Conservation (phyloP, 2,888 invertebrate genomes). For the Oligia latruncula region DNA sequence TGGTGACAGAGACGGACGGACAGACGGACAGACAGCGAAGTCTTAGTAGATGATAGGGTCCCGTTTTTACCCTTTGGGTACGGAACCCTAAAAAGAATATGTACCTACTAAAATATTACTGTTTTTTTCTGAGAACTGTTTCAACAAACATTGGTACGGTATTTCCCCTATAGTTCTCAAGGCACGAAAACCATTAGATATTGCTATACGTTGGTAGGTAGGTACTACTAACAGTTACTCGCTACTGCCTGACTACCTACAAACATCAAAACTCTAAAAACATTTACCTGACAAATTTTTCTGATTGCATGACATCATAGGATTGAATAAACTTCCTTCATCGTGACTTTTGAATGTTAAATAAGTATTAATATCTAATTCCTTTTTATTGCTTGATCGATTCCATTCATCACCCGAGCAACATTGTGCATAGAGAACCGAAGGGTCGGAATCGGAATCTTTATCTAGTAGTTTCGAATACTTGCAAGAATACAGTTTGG, state of each 20-base stretch:
- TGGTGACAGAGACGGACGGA: no score
- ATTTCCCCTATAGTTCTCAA: slow-evolving; percentile 11
- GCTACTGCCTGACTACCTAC: slow-evolving; percentile 12
- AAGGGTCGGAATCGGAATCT: slow-evolving; percentile 43
- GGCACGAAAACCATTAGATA: slow-evolving; percentile 10
- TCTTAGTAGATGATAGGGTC: no score
- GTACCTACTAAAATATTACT: background rate
- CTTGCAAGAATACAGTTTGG: slow-evolving; percentile 41
- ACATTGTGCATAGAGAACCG: slow-evolving; percentile 58
- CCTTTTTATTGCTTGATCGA: slow-evolving; percentile 68
- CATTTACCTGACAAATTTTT: slow-evolving; percentile 36
- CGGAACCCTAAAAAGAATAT: no score
- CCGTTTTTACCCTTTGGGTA: no score
- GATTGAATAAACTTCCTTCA: slow-evolving; percentile 57
- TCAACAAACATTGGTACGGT: background rate
- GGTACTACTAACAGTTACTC: background rate
- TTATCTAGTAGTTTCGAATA: slow-evolving; percentile 50
- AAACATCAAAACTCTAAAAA: slow-evolving; percentile 33
- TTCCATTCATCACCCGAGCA: slow-evolving; percentile 63
- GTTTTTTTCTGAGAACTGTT: background rate
- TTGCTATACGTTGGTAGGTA: background rate
- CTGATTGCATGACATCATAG: slow-evolving; percentile 59
- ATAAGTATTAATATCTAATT: slow-evolving; percentile 51
- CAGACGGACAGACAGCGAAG: no score
- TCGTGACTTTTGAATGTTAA: slow-evolving; percentile 65